Percentiles rank a stretch among this genome's conserved stretches.
These are phyloP conservation scores for Drosophila tsacasi DNA, from an alignment of 1,140 invertebrate genomes.

Conservation along the genomic window DNA sequence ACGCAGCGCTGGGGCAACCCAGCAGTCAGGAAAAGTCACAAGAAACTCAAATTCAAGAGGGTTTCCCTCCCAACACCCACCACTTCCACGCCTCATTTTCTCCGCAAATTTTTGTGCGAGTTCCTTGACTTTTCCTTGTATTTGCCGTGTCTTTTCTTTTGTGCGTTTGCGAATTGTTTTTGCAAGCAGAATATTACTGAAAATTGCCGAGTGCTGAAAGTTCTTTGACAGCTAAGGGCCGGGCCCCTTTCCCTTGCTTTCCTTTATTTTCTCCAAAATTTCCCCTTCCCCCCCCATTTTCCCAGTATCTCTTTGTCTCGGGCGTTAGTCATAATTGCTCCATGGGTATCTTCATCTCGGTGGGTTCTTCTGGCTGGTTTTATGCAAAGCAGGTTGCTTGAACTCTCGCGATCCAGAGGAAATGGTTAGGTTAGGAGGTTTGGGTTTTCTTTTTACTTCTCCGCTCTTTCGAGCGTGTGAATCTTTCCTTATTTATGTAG, in stretches of 20 bases:
- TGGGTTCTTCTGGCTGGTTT: constrained; percentile 24
- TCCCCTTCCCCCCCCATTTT: not conserved
- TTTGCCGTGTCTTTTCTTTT: constrained; percentile 50
- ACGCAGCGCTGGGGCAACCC: constrained; percentile 60
- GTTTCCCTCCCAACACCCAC: constrained; percentile 8
- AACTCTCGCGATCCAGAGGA: constrained; percentile 45
- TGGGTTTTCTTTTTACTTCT: constrained; percentile 11
- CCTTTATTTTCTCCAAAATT: not conserved
- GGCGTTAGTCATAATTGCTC: constrained; percentile 75
- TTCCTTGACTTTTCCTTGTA: constrained; percentile 75
- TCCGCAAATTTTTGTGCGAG: constrained; percentile 40
- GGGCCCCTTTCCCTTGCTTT: not conserved
- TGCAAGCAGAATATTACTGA: constrained; percentile 68
- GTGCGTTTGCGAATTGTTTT: constrained; percentile 60
- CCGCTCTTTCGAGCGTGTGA: constrained; percentile 61
- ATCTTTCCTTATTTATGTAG: constrained; percentile 31
- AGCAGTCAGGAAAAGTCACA: constrained; percentile 74
- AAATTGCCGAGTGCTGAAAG: constrained; percentile 77
- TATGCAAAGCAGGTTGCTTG: constrained; percentile 68
- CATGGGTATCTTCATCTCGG: constrained; percentile 34
- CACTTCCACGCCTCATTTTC: not conserved
- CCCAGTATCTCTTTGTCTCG: constrained; percentile 60
- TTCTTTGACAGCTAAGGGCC: constrained; percentile 64
- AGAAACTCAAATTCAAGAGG: constrained; percentile 27
- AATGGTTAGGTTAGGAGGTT: not conserved